phyloP scores from a whole-genome alignment of 1,140 invertebrate genomes.

The Leptestheria dahalacensis region DNA sequence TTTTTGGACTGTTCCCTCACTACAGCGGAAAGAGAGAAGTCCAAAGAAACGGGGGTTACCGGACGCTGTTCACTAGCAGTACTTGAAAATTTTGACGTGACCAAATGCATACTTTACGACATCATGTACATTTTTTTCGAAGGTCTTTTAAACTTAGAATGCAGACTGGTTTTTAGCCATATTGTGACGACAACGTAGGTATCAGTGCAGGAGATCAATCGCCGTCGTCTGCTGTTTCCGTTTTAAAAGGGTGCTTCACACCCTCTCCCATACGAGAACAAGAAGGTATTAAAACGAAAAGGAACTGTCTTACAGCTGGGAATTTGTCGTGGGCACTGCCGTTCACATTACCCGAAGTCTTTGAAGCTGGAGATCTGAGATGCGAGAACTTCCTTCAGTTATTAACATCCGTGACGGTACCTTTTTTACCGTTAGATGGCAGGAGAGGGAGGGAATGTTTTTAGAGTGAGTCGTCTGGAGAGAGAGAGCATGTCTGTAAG shows the following conservation, averaged over 20 bases:
- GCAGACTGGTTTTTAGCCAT: neutral
- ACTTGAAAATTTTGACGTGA: neutral
- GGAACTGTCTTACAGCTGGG: no score
- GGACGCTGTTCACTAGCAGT: neutral
- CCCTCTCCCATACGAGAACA: no score
- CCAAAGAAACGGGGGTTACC: neutral
- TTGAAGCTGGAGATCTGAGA: no score
- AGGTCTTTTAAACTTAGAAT: neutral
- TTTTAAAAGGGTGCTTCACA: neutral
- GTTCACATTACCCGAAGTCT: no score
- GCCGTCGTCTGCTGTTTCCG: neutral
- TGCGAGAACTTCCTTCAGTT: no score
- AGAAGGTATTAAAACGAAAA: no score
- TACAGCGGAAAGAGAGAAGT: neutral
- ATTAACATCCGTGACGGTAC: no score
- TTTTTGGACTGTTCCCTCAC: neutral
- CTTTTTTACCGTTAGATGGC: no score
- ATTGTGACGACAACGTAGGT: neutral
- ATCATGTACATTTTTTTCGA: neutral
- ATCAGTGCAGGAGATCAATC: neutral
- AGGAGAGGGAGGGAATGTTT: no score
- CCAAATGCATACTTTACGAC: neutral
- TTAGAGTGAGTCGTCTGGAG: no score
- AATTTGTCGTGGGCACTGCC: no score
- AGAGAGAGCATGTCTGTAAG: no score